phyloP scores from a whole-genome alignment of 2,797 vertebrate species.

The Silurus lanzhouensis region DNA sequence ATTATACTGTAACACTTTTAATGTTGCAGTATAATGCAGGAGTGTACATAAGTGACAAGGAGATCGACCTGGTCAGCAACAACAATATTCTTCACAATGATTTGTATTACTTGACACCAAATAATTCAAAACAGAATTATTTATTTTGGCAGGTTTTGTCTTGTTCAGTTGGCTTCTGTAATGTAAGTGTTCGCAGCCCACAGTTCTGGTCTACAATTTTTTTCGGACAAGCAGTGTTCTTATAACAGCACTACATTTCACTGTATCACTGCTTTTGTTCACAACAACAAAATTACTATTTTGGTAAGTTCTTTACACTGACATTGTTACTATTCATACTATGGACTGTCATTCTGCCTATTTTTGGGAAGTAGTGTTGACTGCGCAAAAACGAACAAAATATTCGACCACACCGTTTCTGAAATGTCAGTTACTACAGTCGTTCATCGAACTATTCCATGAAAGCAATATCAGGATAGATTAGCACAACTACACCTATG shows the following conservation, averaged over 20 bases:
- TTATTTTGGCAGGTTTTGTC: not conserved
- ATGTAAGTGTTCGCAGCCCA: not conserved
- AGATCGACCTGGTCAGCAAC: not conserved
- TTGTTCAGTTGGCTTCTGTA: not conserved
- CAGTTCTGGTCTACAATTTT: not conserved
- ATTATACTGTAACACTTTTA: too few relatives aligned
- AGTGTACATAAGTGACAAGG: not conserved
- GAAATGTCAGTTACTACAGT: too few relatives aligned
- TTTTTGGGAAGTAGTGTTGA: too few relatives aligned
- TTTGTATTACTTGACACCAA: not conserved
- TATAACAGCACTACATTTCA: not conserved
- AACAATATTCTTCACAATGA: not conserved
- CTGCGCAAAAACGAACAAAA: too few relatives aligned
- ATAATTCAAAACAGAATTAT: not conserved
- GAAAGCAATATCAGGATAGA: too few relatives aligned
- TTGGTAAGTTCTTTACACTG: too few relatives aligned
- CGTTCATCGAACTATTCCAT: too few relatives aligned
- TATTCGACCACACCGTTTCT: too few relatives aligned
- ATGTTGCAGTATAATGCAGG: not conserved
- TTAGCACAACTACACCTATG: not conserved
- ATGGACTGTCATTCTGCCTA: too few relatives aligned
- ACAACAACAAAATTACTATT: too few relatives aligned
- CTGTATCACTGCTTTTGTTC: not conserved
- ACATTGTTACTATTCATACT: too few relatives aligned
- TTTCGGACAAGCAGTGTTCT: not conserved